These are phyloP conservation scores for Erinaceus europaeus DNA, from an alignment of 2,113 vertebrate species.

Conservation along the genomic window DNA sequence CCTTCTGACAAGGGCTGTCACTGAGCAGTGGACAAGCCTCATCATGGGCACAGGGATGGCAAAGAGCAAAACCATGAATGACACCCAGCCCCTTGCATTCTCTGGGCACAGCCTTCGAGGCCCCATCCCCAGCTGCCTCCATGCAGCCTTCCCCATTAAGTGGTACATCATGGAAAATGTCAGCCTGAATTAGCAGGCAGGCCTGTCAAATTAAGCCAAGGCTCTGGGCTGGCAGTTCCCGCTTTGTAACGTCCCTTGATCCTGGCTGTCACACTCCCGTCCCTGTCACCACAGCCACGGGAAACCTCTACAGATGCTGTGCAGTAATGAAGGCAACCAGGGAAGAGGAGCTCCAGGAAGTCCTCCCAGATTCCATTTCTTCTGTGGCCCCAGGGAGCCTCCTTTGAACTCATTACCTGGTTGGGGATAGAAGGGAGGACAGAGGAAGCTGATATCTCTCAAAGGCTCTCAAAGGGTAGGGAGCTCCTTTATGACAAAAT, in stretches of 20 bases:
- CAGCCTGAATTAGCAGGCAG: slow-evolving; percentile 75
- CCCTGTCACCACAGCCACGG: slow-evolving; percentile 50
- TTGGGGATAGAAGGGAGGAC: too few relatives aligned
- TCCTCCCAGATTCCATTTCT: neutral
- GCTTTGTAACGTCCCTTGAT: slow-evolving; percentile 67
- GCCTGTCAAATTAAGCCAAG: slow-evolving; percentile 69
- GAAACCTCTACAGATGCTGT: slow-evolving; percentile 41
- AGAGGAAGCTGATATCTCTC: neutral
- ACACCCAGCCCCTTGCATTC: neutral
- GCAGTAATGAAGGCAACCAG: slow-evolving; percentile 19
- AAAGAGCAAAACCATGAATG: accelerated
- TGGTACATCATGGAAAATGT: slow-evolving; percentile 73
- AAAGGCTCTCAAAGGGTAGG: neutral
- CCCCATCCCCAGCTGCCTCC: slow-evolving; percentile 53
- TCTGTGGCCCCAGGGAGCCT: neutral
- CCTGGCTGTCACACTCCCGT: slow-evolving; percentile 49
- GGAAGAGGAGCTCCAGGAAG: neutral
- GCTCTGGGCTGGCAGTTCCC: slow-evolving; percentile 71
- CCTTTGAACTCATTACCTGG: neutral
- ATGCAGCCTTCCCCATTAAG: slow-evolving; percentile 30
- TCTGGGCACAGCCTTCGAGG: neutral
- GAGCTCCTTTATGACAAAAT: neutral
- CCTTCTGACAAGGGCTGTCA: neutral
- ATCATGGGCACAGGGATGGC: neutral
- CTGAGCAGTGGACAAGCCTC: neutral